phyloP scores from a whole-genome alignment of 2,113 vertebrate species.

The Pantherophis guttatus region DNA sequence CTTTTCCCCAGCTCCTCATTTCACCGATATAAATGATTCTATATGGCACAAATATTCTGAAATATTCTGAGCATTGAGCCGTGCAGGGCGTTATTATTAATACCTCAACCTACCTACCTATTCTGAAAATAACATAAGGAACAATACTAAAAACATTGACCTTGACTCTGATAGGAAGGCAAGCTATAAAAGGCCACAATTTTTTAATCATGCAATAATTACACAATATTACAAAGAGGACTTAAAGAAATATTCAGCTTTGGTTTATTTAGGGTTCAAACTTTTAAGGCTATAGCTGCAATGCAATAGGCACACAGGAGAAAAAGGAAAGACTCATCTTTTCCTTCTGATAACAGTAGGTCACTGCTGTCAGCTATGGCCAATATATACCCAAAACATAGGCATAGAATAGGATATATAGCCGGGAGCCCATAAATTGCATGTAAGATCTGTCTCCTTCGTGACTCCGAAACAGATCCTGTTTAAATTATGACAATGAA shows the following conservation, averaged over 20 bases:
- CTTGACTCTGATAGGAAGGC: neutral
- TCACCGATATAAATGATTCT: neutral
- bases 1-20: neutral
- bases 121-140: neutral
- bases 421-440: neutral
- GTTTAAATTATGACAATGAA: slow-evolving; percentile 51
- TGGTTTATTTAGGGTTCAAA: neutral
- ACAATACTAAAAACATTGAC: neutral
- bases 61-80: neutral
- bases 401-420: neutral
- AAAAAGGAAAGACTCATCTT: neutral
- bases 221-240: neutral
- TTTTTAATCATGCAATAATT: neutral
- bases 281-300: neutral
- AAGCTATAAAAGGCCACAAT: neutral
- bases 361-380: neutral
- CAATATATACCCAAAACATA: neutral
- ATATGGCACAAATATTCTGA: neutral
- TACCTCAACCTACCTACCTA: neutral
- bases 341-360: neutral
- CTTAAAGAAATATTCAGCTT: neutral
- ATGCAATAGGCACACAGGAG: neutral
- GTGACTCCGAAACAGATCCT: neutral
- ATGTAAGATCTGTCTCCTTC: neutral
- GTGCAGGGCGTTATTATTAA: neutral